Base-by-base conservation (phyloP, 2,113 vertebrate genomes). In the Lepidothrix coronata region DNA sequence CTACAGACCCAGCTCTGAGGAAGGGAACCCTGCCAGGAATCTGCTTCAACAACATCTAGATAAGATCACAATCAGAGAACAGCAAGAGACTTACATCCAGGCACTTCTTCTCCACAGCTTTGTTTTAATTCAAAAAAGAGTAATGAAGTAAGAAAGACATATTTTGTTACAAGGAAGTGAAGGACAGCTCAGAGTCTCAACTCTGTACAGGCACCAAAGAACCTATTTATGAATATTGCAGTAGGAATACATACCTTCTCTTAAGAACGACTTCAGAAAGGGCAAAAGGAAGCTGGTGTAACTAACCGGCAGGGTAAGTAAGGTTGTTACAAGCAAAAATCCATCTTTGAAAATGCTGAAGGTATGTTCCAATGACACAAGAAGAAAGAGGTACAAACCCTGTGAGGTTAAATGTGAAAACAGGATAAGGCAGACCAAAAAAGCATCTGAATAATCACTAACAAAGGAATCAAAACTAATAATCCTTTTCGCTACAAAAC, bases 401-500 rank as follows among this genome's bases (percentile, higher is more conserved):
- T 51, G 43, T 9, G 67, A 84, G 83, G 68, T 94, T 88, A 95
- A 95, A 93, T 84, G 67, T 94, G 88, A 86, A 94, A 96, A 83
- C 16, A 44, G 85, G 76, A 9, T 82, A 72, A 27, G 39, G 48
- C 46, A 93, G 83, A 79, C 49, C 41, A 76, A 90, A 93, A 93
- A 94, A 86, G 25, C 51, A 80, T 37, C 54, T 71, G 71, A 93
- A 80, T 75, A 88, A 90, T 58, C 75, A 62, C 85, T 88, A 85
- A 93, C 51, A 93, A 93, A 93, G 54, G 79, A 94, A 93, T 67
- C 55, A 70, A 93, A 96, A 93, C n/a, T 84, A 93, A 46, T 66
- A 86, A 84, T 71, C n/a, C n/a, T 84, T 93, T 93, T 92, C 66
- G 49, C 59, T 91, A 48, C 30, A 92, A 70, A 96, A 80, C 35